Base-by-base conservation (phyloP, 2,113 vertebrate species). In the Pampusana beccarii region DNA sequence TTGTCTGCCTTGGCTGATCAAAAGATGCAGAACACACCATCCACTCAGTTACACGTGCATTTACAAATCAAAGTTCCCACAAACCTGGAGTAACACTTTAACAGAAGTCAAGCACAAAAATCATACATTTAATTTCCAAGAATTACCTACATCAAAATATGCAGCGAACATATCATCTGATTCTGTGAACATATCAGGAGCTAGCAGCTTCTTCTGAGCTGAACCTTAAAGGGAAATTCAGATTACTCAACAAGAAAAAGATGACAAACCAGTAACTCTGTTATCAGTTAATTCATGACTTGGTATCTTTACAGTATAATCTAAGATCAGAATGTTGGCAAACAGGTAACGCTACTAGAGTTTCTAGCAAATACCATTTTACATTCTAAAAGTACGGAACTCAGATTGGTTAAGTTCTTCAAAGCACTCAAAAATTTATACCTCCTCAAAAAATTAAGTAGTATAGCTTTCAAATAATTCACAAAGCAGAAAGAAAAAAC, bases 121-220 rank as follows among this genome's bases (percentile, higher is more conserved):
- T 19, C 23, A 31, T 11, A 19, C 24, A 40, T 77, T 74, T 93
- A 0, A 85, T 36, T 53, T 77, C 65, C 28, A 81, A 95, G 96
- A 96, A 95, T 95, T 95, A 98, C 99, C 98, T 97, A 99, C 99
- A 95, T 99, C 99, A 98, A 99, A 99, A 98, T 98, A 98, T 1
- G 99, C 99, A 94, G 99, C 99, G 80, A 99, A 99, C 99, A 99
- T 99, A 95, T 99, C 99, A 93, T 99, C 99, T 29, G 99, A 99
- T 97, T 99, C 99, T 29, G 98, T 99, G 97, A 99, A 99, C 99
- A 99, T 99, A 94, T 99, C 99, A 4, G 99, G 99, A 88, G 99
- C 99, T 26, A 99, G 98, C 15, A 99, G 98, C 95, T 99, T 99
- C 98, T 99, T 99, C 91, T 99, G 98, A 96, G 98, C 98, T 88